These are phyloP conservation scores for Aporophyla lueneburgensis DNA, from an alignment of 2,888 invertebrate genomes.

Conservation along the genomic window DNA sequence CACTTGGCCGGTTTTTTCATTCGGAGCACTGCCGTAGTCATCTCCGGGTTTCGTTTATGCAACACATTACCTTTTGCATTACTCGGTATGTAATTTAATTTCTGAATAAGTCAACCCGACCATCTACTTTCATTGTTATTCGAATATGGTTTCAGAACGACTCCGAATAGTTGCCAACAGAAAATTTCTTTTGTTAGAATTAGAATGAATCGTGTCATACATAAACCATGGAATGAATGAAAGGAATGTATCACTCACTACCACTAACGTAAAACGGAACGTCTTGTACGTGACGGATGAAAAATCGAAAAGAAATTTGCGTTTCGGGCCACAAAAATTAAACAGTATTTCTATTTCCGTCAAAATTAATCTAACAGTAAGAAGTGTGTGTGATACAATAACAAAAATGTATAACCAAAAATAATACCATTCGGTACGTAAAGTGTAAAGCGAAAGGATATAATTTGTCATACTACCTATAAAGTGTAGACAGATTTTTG, in stretches of 20 bases:
- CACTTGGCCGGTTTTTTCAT: too few species aligned
- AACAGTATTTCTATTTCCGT: constrained; percentile 24
- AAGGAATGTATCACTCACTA: not conserved
- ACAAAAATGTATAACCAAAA: constrained; percentile 66
- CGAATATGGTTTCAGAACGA: constrained; percentile 26
- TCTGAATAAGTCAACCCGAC: too few species aligned
- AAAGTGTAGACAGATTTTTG: constrained; percentile 78
- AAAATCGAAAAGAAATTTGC: constrained; percentile 68
- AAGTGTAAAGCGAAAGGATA: constrained; percentile 63
- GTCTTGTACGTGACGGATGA: constrained; percentile 69
- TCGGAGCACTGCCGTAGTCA: not conserved
- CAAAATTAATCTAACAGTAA: constrained; percentile 44
- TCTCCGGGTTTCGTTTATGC: not conserved
- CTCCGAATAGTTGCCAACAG: constrained; percentile 29
- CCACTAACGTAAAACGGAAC: constrained; percentile 72
- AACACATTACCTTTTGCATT: not conserved
- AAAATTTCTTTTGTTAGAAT: constrained; percentile 17
- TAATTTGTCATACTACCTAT: constrained; percentile 66
- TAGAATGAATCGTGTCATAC: not conserved
- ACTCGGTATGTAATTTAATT: not conserved
- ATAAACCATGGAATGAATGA: not conserved
- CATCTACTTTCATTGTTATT: not conserved
- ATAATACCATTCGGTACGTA: constrained; percentile 78
- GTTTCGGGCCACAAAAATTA: constrained; percentile 58
- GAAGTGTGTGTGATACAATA: constrained; percentile 63